Base-by-base conservation (phyloP, 2,113 vertebrate species). In the Gobiocypris rarus region DNA sequence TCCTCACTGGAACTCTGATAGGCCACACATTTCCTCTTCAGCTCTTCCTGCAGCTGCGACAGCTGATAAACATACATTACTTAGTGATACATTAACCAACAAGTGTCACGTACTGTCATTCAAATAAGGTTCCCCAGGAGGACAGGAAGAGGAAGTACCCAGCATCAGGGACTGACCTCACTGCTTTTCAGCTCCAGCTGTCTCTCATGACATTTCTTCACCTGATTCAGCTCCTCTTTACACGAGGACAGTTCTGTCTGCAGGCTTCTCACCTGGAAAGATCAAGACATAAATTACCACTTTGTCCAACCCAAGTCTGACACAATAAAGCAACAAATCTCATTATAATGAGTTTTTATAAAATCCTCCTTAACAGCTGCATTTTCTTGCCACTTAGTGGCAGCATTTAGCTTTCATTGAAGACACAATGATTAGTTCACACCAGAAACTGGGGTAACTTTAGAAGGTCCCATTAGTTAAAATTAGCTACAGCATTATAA, bases 11-110 rank as follows among this genome's bases (percentile, higher is more conserved):
- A 94, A 82, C 92, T 94, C 87, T 95, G 93, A 88, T 95, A 94
- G 67, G 77, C 93, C 89, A 94, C 91, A 70, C 82, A 90, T 90
- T 92, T 93, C 69, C 93, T 84, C 82, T 93, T 96, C 79, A 99
- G 89, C 86, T 97, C 96, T 89, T 95, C 95, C 92, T 96, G 96
- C 84, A 98, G 94, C 52, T 91, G 93, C 59, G 78, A 91, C 85
- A 97, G 85, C 98, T 99, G 90, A 86, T 86, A 89, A 63, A 81
- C 10, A 76, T 11, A 61, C 48, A 38, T 45, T 4, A 52, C 7
- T 8, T 8, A 41, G 5, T 34, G 13, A 86, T 5, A 54, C 9
- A 80, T 45, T 69, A 17, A 77, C 5, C 24, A 28, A 74, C 22
- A 76, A 0, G 13, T 19, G 3, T n/a, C 28, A 28, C 3, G 54